A percentile compares a stretch with the other conserved stretches of the same genome.
phyloP scores from a whole-genome alignment of 2,797 vertebrate species.

The Setipinna tenuifilis region DNA sequence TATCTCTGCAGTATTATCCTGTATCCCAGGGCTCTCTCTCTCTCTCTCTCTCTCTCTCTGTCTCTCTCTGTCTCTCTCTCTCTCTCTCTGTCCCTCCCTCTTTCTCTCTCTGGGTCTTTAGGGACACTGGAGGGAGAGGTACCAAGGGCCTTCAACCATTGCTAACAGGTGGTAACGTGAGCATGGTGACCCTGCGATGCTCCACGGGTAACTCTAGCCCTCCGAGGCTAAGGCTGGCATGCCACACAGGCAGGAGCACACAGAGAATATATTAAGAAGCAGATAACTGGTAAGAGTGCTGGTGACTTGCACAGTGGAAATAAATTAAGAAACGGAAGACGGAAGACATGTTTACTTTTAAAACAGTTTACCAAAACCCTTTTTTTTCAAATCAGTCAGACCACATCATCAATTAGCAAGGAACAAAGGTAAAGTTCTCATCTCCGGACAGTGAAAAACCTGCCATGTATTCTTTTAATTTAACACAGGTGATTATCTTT shows the following conservation, averaged over 20 bases:
- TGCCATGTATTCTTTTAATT: too few species aligned
- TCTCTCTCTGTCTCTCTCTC: not conserved
- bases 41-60: not conserved
- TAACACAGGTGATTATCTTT: too few species aligned
- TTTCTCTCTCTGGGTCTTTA: not conserved
- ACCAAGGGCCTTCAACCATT: not conserved
- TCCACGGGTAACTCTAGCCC: conserved; percentile 64
- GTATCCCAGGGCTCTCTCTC: not conserved
- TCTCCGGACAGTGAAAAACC: too few species aligned
- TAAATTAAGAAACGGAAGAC: not conserved
- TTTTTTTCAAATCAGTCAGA: too few species aligned
- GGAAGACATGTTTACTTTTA: not conserved
- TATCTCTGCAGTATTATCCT: too few species aligned
- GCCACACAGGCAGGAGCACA: not conserved
- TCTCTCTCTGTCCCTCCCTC: not conserved
- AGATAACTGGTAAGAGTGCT: not conserved
- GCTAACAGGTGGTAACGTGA: conserved; percentile 63
- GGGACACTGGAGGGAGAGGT: not conserved
- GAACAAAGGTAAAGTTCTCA: too few species aligned
- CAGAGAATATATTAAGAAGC: not conserved
- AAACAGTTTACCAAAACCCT: not conserved
- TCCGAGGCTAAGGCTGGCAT: conserved; percentile 29
- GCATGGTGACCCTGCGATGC: conserved; percentile 55
- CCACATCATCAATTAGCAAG: too few species aligned
- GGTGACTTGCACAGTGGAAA: not conserved